These are phyloP conservation scores for Esox niger DNA, from an alignment of 2,113 vertebrate genomes.

Conservation along the genomic window DNA sequence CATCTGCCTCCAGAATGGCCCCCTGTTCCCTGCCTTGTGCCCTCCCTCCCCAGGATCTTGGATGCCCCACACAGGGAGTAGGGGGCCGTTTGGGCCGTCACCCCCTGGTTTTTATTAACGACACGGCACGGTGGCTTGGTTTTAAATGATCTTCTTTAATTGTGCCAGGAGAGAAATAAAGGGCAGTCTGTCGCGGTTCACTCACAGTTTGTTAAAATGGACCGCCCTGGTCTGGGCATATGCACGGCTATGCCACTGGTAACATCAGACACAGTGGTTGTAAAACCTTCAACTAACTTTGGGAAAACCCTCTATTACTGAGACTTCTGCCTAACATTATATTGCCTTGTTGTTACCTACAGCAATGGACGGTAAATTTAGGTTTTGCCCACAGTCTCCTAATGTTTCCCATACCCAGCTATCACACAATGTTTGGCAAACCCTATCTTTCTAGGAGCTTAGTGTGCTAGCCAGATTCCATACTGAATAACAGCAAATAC, in stretches of 20 bases:
- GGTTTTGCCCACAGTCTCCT: no score
- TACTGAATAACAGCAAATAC: no score
- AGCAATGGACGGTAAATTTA: no score
- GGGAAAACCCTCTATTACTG: not conserved
- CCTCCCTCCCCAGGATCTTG: no score
- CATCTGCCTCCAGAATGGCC: no score
- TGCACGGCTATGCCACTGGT: not conserved
- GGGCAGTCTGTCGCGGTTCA: not conserved
- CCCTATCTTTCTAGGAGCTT: no score
- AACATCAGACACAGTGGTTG: not conserved
- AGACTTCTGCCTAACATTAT: not conserved
- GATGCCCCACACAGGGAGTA: no score
- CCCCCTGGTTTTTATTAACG: constrained; percentile 17
- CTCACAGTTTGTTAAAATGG: constrained; percentile 5
- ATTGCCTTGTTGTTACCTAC: not conserved
- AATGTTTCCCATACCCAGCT: no score
- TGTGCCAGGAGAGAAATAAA: not conserved
- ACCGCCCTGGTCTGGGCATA: not conserved
- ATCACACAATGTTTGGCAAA: no score
- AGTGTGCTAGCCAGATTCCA: no score
- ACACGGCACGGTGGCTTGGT: constrained; percentile 17
- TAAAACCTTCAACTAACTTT: not conserved
- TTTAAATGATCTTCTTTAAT: constrained; percentile 5
- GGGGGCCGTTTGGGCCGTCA: not conserved
- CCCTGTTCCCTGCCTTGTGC: no score